Evolutionary conservation across 1,140 invertebrate species (phyloP).

Genomic region (Drosophila littoralis): DNA sequence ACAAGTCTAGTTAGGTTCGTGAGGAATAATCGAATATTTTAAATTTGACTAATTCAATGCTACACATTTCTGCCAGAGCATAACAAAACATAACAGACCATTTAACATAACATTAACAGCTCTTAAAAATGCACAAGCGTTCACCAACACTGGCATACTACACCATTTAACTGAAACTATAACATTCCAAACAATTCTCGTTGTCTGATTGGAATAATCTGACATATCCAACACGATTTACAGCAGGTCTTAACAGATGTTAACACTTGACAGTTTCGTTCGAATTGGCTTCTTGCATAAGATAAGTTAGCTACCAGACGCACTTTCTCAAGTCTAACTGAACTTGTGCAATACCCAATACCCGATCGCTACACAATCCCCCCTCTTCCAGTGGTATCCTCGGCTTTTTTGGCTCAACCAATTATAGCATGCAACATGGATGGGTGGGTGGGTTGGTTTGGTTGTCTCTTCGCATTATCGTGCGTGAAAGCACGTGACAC

Average conservation of each 20-base stretch:
- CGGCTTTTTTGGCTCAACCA: too few relatives aligned
- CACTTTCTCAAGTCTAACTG: constrained; percentile 31
- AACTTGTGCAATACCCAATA: constrained; percentile 19
- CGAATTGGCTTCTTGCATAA: not conserved
- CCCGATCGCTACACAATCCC: too few relatives aligned
- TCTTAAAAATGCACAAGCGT: not conserved
- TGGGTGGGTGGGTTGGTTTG: not conserved
- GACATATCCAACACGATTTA: not conserved
- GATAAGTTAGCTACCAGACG: constrained; percentile 27
- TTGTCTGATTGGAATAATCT: not conserved
- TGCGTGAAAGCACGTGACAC: constrained; percentile 20
- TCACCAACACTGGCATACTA: too few relatives aligned
- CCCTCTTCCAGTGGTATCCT: too few relatives aligned
- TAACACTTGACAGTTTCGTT: not conserved
- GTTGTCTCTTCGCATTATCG: constrained; percentile 4
- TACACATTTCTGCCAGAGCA: too few relatives aligned
- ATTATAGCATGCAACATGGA: not conserved
- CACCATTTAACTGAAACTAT: too few relatives aligned
- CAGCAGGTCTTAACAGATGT: not conserved
- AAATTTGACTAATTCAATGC: too few relatives aligned
- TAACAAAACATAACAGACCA: not conserved
- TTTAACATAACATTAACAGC: constrained; percentile 10
- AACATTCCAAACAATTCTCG: too few relatives aligned
- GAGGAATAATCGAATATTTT: too few relatives aligned
- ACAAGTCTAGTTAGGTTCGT: too few relatives aligned